Evolutionary conservation across 2,797 vertebrate species (phyloP).

Genomic region (Glossophaga mutica): DNA sequence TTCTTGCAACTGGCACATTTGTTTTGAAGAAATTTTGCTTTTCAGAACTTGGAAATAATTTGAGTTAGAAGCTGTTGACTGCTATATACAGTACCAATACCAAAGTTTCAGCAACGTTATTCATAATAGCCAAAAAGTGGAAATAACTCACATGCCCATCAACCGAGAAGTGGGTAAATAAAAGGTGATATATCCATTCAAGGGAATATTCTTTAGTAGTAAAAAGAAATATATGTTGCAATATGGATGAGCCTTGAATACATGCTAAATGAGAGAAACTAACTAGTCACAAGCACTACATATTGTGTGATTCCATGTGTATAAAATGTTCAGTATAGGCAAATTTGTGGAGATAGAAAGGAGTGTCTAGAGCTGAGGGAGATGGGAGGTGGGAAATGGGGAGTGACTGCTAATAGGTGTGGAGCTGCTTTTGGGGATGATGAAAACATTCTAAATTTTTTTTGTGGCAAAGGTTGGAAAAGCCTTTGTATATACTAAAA

Average conservation of each 20-base stretch:
- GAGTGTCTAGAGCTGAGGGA: not conserved
- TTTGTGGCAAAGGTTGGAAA: not conserved
- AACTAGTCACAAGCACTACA: not conserved
- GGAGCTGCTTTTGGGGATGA: not conserved
- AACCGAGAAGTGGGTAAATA: slow-evolving; percentile 23
- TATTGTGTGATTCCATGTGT: not conserved
- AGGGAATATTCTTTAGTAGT: not conserved
- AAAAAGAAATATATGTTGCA: not conserved
- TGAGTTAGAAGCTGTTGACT: slow-evolving; percentile 3
- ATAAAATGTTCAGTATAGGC: not conserved
- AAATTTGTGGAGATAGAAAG: not conserved
- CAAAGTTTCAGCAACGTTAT: slow-evolving; percentile 17
- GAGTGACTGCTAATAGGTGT: not conserved
- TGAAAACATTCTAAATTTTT: slow-evolving; percentile 30
- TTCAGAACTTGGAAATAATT: slow-evolving; percentile 33
- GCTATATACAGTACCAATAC: not conserved
- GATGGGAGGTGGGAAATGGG: not conserved
- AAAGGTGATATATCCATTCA: not conserved
- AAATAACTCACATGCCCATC: not conserved
- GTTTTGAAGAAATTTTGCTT: slow-evolving; percentile 40
- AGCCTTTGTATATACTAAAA: not conserved
- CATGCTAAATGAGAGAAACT: not conserved
- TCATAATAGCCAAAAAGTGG: not conserved
- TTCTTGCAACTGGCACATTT: not conserved
- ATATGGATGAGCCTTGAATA: not conserved